These are phyloP conservation scores for Corythaeola cristata DNA, from an alignment of 2,113 vertebrate genomes.

Conservation along the genomic window DNA sequence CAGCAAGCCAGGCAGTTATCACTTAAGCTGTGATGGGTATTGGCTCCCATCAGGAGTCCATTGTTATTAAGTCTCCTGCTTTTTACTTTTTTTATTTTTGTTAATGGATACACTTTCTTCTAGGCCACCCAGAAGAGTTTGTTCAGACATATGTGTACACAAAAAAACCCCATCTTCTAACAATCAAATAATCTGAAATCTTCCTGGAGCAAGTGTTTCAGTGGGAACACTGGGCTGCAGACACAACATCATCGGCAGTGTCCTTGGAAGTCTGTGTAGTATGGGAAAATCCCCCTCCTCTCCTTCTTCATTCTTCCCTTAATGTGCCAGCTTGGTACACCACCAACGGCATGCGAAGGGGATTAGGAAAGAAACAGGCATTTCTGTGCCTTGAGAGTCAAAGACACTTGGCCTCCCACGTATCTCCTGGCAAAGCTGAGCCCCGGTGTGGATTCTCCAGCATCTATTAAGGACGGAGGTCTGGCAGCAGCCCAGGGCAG, in stretches of 20 bases:
- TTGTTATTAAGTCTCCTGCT: not conserved
- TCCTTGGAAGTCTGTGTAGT: not conserved
- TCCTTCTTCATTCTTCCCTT: not conserved
- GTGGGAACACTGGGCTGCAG: not conserved
- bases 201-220: not conserved
- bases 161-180: not conserved
- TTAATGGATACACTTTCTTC: not conserved
- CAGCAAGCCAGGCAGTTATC: not conserved
- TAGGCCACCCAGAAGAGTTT: not conserved
- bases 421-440: constrained; percentile 1
- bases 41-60: not conserved
- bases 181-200: not conserved
- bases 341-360: not conserved
- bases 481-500: constrained; percentile 2
- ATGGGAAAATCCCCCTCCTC: not conserved
- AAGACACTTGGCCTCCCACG: not conserved
- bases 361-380: not conserved
- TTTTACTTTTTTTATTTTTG: not conserved
- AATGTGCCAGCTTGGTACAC: not conserved
- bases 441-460: not conserved
- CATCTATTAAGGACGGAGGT: not conserved
- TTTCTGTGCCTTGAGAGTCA: not conserved
- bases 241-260: not conserved
- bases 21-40: not conserved
- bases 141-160: not conserved